Base-by-base conservation (phyloP, 2,797 vertebrate genomes). In the Anolis apletophallus region DNA sequence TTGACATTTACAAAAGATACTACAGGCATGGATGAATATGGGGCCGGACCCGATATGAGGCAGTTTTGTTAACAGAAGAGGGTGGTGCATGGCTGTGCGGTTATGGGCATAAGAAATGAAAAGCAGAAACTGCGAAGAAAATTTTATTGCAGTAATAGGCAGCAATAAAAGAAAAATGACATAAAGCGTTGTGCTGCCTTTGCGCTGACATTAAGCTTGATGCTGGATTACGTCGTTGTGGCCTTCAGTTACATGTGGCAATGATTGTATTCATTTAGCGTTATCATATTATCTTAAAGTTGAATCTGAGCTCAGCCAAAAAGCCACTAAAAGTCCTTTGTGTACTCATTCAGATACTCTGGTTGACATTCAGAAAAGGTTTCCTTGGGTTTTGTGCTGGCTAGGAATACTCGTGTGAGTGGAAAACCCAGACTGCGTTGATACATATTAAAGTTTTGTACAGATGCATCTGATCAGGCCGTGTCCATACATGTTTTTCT, bases 261-360 rank as follows among this genome's bases (percentile, higher is more conserved):
- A 14, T 89, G 16, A 55, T 10, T 83, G 85, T 71, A 50, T 21
- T 5, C 59, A 52, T 89, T 88, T 88, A 59, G 82, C 86, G 75
- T 77, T 88, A 81, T 61, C 72, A 50, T 64, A 75, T 54, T 46
- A 91, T 75, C 40, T 74, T 79, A 87, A 88, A 90, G 81, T 76
- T 78, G 88, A 88, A 91, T 36, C 23, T 64, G 40, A 16, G 12
- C 26, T 46, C 76, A 73, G 14, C 54, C 78, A 64, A 87, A 81
- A 89, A 92, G 68, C 1, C 12, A 3, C 23, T 1, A 61, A 16
- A 46, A 89, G 36, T 55, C 1, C 23, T 67, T 90, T 91, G 64
- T 85, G 52, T 9, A 69, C 83, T 74, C 32, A 5, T 9, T 7
- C 85, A 85, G 64, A 50, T 19, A 59, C 23, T 11, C 6, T n/a